phyloP scores from a whole-genome alignment of 1,140 invertebrate species.

The Brachionus calyciflorus region DNA sequence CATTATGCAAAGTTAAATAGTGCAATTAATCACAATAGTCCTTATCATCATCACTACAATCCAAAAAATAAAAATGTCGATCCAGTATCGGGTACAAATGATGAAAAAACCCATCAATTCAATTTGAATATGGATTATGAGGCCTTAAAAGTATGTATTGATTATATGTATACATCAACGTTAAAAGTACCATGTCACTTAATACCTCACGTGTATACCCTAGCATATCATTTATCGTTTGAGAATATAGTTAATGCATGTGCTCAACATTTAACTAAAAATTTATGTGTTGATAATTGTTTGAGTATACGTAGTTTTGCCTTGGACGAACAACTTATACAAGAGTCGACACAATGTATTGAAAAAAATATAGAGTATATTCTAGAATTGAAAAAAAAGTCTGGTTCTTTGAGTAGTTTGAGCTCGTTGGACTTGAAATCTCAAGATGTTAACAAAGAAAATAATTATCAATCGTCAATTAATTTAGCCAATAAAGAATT shows the following conservation, averaged over 20 bases:
- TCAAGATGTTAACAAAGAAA: not conserved
- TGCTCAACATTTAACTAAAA: constrained; percentile 22
- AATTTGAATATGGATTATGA: constrained; percentile 39
- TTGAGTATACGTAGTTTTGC: constrained; percentile 36
- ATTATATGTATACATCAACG: constrained; percentile 35
- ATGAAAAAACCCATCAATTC: constrained; percentile 22
- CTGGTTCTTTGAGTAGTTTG: not conserved
- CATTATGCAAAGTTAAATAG: constrained; percentile 32
- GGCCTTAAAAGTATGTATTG: constrained; percentile 37
- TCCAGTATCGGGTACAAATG: not conserved
- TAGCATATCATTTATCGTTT: constrained; percentile 27
- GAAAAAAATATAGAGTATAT: constrained; percentile 43
- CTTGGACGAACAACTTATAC: constrained; percentile 12
- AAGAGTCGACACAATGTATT: constrained; percentile 39
- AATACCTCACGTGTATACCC: constrained; percentile 25
- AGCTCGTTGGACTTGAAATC: not conserved
- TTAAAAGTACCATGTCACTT: constrained; percentile 8
- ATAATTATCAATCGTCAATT: not conserved
- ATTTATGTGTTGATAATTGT: constrained; percentile 18
- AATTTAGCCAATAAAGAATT: constrained; percentile 46
- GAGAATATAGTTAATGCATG: constrained; percentile 23
- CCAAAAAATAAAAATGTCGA: constrained; percentile 4
- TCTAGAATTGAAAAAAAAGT: not conserved
- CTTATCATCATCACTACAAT: constrained; percentile 29
- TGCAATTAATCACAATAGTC: constrained; percentile 28